phyloP scores from a whole-genome alignment of 2,797 vertebrate genomes.

The Intellagama lesueurii region DNA sequence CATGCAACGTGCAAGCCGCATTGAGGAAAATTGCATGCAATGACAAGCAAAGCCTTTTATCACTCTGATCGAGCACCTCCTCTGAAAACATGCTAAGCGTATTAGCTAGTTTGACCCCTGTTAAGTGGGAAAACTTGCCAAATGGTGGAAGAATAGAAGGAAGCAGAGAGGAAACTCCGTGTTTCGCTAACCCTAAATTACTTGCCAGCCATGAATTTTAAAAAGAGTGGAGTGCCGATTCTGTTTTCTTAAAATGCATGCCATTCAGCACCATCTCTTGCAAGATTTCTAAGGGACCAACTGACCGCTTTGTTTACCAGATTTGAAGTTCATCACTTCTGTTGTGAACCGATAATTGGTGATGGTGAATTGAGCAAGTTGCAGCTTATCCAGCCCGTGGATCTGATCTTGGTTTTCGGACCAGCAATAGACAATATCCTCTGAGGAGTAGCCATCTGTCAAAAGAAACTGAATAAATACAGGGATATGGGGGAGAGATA shows the following conservation, averaged over 20 bases:
- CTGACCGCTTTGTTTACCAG: constrained; percentile 80
- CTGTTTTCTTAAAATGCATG: neutral
- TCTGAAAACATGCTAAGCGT: no score
- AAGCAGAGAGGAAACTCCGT: no score
- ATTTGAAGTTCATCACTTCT: constrained; percentile 96
- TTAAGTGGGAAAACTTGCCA: no score
- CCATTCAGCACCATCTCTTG: neutral
- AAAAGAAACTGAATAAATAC: constrained; percentile 51
- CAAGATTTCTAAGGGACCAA: neutral
- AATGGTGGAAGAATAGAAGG: no score
- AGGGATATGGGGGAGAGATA: constrained; percentile 30
- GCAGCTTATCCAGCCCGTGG: constrained; percentile 94
- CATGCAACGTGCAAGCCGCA: no score
- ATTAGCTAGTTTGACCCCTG: no score
- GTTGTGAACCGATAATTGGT: constrained; percentile 93
- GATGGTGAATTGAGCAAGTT: constrained; percentile 98
- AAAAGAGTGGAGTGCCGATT: neutral
- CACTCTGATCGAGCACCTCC: no score
- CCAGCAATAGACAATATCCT: constrained; percentile 97
- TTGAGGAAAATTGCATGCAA: no score
- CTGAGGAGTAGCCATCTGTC: constrained; percentile 96
- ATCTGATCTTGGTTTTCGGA: constrained; percentile 95
- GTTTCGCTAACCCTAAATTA: neutral
- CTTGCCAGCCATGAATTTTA: neutral
- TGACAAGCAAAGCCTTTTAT: no score